Evolutionary conservation across 2,888 invertebrate genomes (phyloP), one percentile per base, ranked within the genome.

Genomic region (Papilio protenor): DNA sequence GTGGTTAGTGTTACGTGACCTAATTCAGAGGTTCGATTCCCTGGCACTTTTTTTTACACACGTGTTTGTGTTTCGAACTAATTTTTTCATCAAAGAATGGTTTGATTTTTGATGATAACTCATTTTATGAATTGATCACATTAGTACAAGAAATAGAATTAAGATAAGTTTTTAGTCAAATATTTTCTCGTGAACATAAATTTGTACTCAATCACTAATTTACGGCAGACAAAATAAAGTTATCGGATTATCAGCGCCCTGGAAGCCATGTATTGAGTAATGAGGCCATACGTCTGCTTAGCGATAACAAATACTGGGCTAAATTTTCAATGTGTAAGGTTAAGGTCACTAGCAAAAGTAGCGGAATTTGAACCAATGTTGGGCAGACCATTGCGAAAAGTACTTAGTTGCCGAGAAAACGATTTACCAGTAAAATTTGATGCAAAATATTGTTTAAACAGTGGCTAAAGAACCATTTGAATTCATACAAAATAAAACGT

Each of bases 261-360:
- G 18, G 66, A 66, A 66, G 66, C 66, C 66, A 66, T 66, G 66
- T 66, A 27, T 27, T 66, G 66, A 66, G 66, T 66, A 27, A 61
- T 66, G 66, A 66, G 66, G 66, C 66, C 66, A 66, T 66, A 40
- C 40, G 12, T 40, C n/a, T n/a, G 66, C 66, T 40, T 40, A n/a
- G 8, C 66, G 16, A 40, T 11, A 40, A 66, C 40, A 66, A 10
- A 66, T n/a, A 12, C 66, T 66, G 66, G 33, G 4, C 40, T 40
- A 40, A 66, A 66, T 66, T 66, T 40, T 66, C 66, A 40, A 27
- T 61, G 61, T 59, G 3, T 59, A 59, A 59, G 59, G 59, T 61
- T 61, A 61, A 61, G 61, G 27, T 27, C 27, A 61, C 27, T 27
- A 5, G 14, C 16, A 14, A 14, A 14, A 14, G 5, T 27, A 16